Evolutionary conservation across 2,797 vertebrate genomes (phyloP), one percentile per base, ranked within the genome.

Genomic region (Hozukius guyotensis): DNA sequence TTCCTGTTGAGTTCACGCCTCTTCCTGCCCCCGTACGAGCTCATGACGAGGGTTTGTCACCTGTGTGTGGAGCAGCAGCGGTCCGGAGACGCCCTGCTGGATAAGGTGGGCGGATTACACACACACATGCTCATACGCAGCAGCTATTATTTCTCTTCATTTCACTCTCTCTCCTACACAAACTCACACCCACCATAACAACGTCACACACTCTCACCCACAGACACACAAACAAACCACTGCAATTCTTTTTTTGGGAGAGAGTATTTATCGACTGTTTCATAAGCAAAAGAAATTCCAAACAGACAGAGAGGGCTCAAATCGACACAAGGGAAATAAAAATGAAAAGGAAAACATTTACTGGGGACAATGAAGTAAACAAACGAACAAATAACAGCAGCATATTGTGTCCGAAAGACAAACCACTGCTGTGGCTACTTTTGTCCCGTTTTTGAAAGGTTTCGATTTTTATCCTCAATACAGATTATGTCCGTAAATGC

Each of bases 1-100:
- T 99, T 98, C 94, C 96, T 98, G 91, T 95, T 99, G 90, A 98
- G 97, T 82, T 97, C 97, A 13, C 97, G 97, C 80, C 97, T 98
- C 93, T 98, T 99, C 95, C 97, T 98, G 1, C 96, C 97, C 78
- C 98, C 97, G 2, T 96, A 94, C n/a, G 97, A 99, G 88, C 97
- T 99, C 87, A 96, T 99, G 95, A 97, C 97, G 59, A 92, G 95
- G 2, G 97, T 99, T 74, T 98, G 97, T 89, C 97, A 97, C 93
- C 94, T 98, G 86, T 98, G 97, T 88, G 96, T 98, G 77, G 97
- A 99, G 92, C 98, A 99, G 93, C 97, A 99, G 92, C 93, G 97
- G 12, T 96, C 97, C 11, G 97, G 97, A 42, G 96, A 98, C 88
- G 96, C 96, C 0, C 97, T 97, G 91, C 95, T 98, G 83, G 97